phyloP scores from a whole-genome alignment of 2,797 vertebrate genomes.

The Poliocrania exsul region DNA sequence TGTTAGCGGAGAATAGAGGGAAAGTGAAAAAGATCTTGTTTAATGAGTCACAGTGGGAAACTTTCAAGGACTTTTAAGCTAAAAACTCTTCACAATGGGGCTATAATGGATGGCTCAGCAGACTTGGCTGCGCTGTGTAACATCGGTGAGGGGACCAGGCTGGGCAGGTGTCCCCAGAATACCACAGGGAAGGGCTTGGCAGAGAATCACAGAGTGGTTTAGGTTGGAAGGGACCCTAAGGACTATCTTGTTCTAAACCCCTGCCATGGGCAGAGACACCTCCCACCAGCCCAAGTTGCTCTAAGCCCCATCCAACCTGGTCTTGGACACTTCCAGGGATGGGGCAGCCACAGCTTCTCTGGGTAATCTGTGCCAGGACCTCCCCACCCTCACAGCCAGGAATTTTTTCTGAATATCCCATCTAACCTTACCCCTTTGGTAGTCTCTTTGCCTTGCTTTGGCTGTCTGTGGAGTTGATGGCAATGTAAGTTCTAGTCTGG shows the following conservation, averaged over 20 bases:
- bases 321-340: neutral
- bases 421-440: neutral
- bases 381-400: neutral
- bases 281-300: neutral
- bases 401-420: neutral
- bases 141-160: fast-evolving
- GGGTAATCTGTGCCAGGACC: neutral
- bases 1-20: constrained; percentile 69
- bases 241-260: fast-evolving
- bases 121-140: fast-evolving
- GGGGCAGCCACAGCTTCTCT: neutral
- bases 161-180: neutral
- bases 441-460: neutral
- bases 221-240: neutral
- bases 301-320: neutral
- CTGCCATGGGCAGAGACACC: neutral
- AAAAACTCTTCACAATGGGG: constrained; percentile 3
- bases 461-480: neutral
- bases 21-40: constrained; percentile 57
- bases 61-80: constrained; percentile 68
- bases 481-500: neutral
- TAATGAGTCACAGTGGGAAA: constrained; percentile 67
- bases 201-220: neutral
- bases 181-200: fast-evolving
- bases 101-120: neutral